These are phyloP conservation scores for Chelidonichthys spinosus DNA, from an alignment of 2,797 vertebrate species.

Conservation along the genomic window DNA sequence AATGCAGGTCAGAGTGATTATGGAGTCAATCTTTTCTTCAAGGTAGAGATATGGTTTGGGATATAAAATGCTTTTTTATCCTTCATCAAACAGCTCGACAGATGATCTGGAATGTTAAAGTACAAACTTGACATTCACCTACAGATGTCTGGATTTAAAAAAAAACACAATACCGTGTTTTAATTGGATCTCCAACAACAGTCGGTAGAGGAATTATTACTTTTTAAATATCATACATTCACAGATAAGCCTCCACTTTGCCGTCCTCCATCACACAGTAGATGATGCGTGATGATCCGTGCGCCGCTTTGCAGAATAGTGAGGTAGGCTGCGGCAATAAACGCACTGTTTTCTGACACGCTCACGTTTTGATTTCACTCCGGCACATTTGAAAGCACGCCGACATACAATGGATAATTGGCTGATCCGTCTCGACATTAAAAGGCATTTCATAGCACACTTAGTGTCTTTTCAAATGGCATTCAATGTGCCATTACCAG, in stretches of 20 bases:
- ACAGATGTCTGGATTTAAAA: conserved; percentile 1
- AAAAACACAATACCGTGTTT: not conserved
- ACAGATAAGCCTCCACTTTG: conserved; percentile 29
- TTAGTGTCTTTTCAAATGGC: conserved; percentile 69
- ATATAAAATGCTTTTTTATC: not conserved
- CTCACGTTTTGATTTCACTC: conserved; percentile 71
- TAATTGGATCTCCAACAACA: not conserved
- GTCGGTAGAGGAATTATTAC: not conserved
- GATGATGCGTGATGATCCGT: conserved; percentile 49
- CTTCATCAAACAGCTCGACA: not conserved
- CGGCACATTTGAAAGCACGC: conserved; percentile 62
- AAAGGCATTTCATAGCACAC: conserved; percentile 70
- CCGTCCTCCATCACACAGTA: conserved; percentile 19
- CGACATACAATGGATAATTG: conserved; percentile 75
- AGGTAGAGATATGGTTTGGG: not conserved
- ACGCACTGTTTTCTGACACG: conserved; percentile 70
- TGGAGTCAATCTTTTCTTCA: not conserved
- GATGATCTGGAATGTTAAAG: not conserved
- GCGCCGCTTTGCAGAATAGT: conserved; percentile 46
- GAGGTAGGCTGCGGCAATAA: conserved; percentile 64
- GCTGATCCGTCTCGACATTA: conserved; percentile 70
- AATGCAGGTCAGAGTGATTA: conserved; percentile 19
- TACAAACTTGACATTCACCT: not conserved
- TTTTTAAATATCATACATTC: conserved; percentile 31
- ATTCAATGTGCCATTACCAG: conserved; percentile 70